Evolutionary conservation across 2,888 invertebrate species (phyloP).

Genomic region (Sepioteuthis lessoniana): DNA sequence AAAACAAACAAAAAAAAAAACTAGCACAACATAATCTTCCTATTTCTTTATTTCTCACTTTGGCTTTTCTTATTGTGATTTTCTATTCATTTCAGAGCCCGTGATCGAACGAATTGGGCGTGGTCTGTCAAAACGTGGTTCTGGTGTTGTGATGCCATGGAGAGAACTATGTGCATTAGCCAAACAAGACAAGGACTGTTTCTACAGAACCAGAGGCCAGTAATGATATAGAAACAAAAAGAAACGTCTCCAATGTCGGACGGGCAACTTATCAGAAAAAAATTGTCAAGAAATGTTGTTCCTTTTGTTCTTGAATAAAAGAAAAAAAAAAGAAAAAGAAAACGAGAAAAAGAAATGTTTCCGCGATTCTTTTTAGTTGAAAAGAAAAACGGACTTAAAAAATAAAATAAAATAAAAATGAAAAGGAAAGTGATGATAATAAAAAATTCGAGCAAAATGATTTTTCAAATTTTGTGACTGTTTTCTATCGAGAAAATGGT

Average conservation of each 20-base stretch:
- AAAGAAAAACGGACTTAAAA: not conserved
- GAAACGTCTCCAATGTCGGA: not conserved
- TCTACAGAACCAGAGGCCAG: not conserved
- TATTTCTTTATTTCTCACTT: not conserved
- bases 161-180: not conserved
- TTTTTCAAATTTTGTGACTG: constrained; percentile 5
- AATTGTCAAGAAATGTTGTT: not conserved
- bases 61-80: not conserved
- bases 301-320: not conserved
- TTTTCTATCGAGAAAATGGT: not conserved
- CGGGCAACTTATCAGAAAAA: not conserved
- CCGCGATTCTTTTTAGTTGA: not conserved
- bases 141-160: constrained; percentile 33
- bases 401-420: not conserved
- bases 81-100: not conserved
- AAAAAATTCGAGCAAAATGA: not conserved
- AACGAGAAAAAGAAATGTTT: not conserved
- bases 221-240: not conserved
- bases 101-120: not conserved
- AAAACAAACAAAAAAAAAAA: no score
- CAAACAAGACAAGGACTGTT: not conserved
- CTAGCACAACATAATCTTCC: no score
- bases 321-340: not conserved
- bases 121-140: constrained; percentile 10
- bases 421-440: not conserved